These are phyloP conservation scores for Chrysocyon brachyurus DNA, from an alignment of 2,797 vertebrate genomes.

Conservation along the genomic window DNA sequence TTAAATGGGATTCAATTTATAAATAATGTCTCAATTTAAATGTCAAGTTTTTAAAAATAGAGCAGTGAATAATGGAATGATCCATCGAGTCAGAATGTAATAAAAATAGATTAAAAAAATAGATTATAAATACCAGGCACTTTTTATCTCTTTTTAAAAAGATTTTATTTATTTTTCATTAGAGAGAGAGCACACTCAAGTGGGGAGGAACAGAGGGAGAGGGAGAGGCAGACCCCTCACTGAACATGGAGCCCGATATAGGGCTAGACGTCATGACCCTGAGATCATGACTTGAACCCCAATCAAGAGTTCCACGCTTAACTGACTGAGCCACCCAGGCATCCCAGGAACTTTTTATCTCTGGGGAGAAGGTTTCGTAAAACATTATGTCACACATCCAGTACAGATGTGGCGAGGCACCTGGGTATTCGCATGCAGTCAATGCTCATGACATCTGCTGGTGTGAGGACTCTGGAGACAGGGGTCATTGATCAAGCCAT, in stretches of 20 bases:
- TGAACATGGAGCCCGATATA: background rate
- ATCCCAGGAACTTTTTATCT: too few relatives aligned
- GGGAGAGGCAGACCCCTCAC: background rate
- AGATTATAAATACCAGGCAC: background rate
- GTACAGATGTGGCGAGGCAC: background rate
- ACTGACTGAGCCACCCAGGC: too few relatives aligned
- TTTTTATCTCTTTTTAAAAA: background rate
- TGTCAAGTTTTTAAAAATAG: background rate
- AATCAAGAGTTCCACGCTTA: too few relatives aligned
- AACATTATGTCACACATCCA: background rate
- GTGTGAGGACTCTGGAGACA: background rate
- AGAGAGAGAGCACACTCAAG: background rate
- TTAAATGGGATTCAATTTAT: background rate
- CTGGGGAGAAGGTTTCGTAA: background rate
- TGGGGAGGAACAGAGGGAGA: background rate
- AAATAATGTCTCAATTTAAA: background rate
- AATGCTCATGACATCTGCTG: background rate
- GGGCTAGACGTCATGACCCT: background rate
- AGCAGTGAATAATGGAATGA: background rate
- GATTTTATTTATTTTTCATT: background rate
- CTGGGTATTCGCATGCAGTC: background rate
- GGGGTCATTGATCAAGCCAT: background rate
- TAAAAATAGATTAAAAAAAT: conserved; percentile 17
- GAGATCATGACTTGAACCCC: background rate
- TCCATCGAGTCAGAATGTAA: background rate